phyloP scores from a whole-genome alignment of 2,888 invertebrate species.

The Congeria kusceri region DNA sequence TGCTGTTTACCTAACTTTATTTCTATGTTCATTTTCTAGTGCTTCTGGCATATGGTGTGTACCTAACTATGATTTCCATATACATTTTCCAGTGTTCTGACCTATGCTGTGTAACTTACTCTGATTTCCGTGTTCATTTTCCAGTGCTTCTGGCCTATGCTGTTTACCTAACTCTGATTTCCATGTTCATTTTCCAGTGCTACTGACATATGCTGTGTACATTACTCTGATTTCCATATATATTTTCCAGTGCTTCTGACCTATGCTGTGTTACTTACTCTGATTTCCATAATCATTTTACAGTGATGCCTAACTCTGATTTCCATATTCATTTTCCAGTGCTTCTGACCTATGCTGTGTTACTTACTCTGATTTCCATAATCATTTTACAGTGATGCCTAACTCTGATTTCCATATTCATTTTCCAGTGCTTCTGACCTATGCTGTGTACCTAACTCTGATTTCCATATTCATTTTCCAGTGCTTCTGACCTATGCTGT shows the following conservation, averaged over 20 bases:
- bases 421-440: too few relatives aligned
- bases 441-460: too few relatives aligned
- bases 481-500: too few relatives aligned
- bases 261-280: conserved; percentile 58
- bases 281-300: conserved; percentile 45
- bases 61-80: conserved; percentile 61
- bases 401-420: too few relatives aligned
- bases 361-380: too few relatives aligned
- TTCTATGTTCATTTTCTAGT: conserved; percentile 44
- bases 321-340: too few relatives aligned
- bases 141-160: conserved; percentile 66
- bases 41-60: conserved; percentile 67
- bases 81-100: conserved; percentile 59
- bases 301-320: conserved; percentile 64
- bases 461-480: too few relatives aligned
- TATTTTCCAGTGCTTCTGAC: conserved; percentile 57
- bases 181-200: conserved; percentile 50
- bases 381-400: too few relatives aligned
- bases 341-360: too few relatives aligned
- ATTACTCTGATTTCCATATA: conserved; percentile 58
- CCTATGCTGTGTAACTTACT: conserved; percentile 67
- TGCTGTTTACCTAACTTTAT: conserved; percentile 61
- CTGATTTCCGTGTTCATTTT: conserved; percentile 53
- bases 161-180: conserved; percentile 65
- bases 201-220: conserved; percentile 68